These are phyloP conservation scores for Mus minutoides DNA, from an alignment of 2,797 vertebrate species.

Conservation along the genomic window DNA sequence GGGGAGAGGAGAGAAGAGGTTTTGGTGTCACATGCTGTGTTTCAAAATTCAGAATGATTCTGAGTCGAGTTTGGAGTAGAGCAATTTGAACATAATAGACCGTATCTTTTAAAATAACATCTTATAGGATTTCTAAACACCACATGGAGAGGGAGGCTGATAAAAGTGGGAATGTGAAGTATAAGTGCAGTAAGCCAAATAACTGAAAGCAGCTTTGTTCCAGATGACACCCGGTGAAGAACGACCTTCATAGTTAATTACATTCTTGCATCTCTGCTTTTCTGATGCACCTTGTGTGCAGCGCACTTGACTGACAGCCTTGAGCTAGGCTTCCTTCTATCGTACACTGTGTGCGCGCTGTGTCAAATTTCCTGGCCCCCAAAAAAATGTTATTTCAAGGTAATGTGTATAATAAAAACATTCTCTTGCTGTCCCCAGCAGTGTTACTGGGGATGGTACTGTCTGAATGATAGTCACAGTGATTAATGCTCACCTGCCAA, in stretches of 20 bases:
- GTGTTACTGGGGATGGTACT: slow-evolving; percentile 42
- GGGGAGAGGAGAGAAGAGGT: background rate
- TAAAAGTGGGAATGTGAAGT: slow-evolving; percentile 22
- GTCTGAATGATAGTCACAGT: slow-evolving; percentile 16
- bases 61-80: background rate
- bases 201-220: slow-evolving; percentile 39
- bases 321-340: slow-evolving; percentile 18
- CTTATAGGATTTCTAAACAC: slow-evolving; percentile 36
- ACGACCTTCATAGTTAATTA: slow-evolving; percentile 64
- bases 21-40: slow-evolving; percentile 59
- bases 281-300: background rate
- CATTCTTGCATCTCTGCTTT: background rate
- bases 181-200: slow-evolving; percentile 17
- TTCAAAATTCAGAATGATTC: slow-evolving; percentile 57
- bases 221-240: background rate
- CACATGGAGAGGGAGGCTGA: slow-evolving; percentile 17
- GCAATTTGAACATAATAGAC: slow-evolving; percentile 37
- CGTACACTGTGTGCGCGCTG: background rate
- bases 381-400: slow-evolving; percentile 79
- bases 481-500: slow-evolving; percentile 64
- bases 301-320: slow-evolving; percentile 4
- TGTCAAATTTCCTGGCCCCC: slow-evolving; percentile 57
- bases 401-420: slow-evolving; percentile 70
- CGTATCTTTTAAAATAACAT: background rate
- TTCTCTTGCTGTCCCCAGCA: slow-evolving; percentile 38